Percentiles rank a stretch among this genome's conserved stretches.
Evolutionary conservation across 2,797 vertebrate genomes (phyloP).

Genomic region (Thamnophis elegans): DNA sequence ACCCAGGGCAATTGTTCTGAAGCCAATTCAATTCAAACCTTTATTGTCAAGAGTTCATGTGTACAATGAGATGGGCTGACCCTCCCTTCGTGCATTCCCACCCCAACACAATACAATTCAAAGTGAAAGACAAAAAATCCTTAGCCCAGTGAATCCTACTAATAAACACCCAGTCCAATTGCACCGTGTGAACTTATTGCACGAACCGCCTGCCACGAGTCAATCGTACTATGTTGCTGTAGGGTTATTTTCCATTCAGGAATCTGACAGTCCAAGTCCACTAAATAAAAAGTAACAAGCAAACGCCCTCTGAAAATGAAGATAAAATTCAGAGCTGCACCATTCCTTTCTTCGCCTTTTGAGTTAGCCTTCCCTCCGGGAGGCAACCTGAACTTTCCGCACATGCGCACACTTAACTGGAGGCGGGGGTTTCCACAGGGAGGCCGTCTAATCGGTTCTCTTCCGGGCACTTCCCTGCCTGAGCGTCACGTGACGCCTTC

Average conservation of each 20-base stretch:
- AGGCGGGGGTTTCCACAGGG: neutral
- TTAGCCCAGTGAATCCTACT: no score
- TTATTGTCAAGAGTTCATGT: no score
- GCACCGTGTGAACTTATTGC: no score
- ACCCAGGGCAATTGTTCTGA: neutral
- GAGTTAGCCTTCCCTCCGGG: rapidly evolving
- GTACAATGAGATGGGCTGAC: no score
- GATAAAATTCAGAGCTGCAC: neutral
- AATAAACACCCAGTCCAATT: no score
- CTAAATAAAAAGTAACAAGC: neutral
- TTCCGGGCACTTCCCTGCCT: constrained; percentile 31
- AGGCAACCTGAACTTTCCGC: neutral
- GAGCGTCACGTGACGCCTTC: constrained; percentile 7
- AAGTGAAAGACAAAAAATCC: no score
- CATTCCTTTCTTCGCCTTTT: neutral
- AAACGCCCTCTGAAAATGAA: neutral
- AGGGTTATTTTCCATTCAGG: no score
- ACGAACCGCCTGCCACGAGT: no score
- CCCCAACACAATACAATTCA: no score
- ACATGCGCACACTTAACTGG: neutral
- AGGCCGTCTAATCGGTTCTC: constrained; percentile 36
- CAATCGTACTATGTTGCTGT: no score
- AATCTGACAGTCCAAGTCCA: neutral
- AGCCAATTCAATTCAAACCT: neutral
- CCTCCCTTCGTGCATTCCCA: no score